A percentile compares a stretch with the other conserved stretches of the same genome.
phyloP scores from a whole-genome alignment of 1,140 invertebrate genomes.

The Neodiprion fabricii region DNA sequence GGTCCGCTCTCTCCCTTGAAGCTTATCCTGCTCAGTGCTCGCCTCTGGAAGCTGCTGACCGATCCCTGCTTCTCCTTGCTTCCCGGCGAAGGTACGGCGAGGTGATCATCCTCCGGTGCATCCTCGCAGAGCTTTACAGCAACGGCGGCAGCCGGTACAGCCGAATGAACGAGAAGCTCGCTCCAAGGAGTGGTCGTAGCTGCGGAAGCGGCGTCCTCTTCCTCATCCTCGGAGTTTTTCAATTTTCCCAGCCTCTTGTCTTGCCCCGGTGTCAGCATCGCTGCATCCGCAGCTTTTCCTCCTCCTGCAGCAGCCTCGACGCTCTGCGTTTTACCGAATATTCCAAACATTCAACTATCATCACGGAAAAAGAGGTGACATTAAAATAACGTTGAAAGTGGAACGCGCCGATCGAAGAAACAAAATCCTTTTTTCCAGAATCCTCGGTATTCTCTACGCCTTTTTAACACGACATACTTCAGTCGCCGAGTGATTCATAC shows the following conservation, averaged over 20 bases:
- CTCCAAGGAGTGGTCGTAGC: constrained; percentile 26
- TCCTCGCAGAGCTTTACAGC: constrained; percentile 37
- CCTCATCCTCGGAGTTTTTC: constrained; percentile 22
- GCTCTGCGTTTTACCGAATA: neutral
- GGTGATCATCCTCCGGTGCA: constrained; percentile 22
- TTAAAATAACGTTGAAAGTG: constrained; percentile 11
- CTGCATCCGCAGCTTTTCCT: constrained; percentile 7
- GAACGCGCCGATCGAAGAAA: neutral
- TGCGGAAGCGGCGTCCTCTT: constrained; percentile 25
- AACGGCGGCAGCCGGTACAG: constrained; percentile 33
- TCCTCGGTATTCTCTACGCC: too few species aligned
- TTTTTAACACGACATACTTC: too few species aligned
- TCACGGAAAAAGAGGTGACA: constrained; percentile 11
- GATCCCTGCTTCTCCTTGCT: constrained; percentile 34
- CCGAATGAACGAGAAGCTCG: constrained; percentile 38
- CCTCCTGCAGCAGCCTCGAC: neutral
- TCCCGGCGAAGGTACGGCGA: neutral
- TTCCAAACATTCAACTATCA: too few species aligned
- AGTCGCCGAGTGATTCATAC: neutral
- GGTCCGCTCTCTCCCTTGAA: constrained; percentile 45
- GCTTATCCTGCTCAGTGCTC: constrained; percentile 46
- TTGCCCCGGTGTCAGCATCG: constrained; percentile 32
- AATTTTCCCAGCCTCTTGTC: constrained; percentile 15
- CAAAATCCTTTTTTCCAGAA: neutral
- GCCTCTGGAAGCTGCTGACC: constrained; percentile 39